These are phyloP conservation scores for Odocoileus virginianus DNA, from an alignment of 2,113 vertebrate species.

Conservation along the genomic window DNA sequence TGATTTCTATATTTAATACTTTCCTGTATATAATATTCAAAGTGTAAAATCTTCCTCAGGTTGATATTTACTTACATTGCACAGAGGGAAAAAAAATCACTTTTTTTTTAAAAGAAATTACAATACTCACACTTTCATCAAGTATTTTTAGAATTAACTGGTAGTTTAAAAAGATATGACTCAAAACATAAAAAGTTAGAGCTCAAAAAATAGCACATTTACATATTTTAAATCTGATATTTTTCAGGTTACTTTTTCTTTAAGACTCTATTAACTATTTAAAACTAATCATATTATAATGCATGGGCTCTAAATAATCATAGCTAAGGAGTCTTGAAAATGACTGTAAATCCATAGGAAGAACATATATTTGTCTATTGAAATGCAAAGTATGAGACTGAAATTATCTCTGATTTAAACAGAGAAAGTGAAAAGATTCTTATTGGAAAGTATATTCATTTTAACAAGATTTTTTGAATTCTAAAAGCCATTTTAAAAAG, in stretches of 20 bases:
- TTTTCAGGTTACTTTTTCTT: slow-evolving; percentile 3
- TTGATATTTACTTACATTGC: neutral
- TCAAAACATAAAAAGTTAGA: slow-evolving; percentile 22
- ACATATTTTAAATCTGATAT: neutral
- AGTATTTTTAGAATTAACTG: slow-evolving; percentile 6
- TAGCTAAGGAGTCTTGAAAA: slow-evolving; percentile 6
- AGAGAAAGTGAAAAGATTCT: slow-evolving; percentile 22
- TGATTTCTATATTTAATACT: slow-evolving; percentile 40
- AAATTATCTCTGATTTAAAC: slow-evolving; percentile 12
- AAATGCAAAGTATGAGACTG: neutral
- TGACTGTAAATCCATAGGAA: neutral
- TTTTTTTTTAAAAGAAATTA: slow-evolving; percentile 16
- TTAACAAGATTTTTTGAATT: neutral
- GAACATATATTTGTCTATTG: neutral
- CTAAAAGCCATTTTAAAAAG: slow-evolving; percentile 33
- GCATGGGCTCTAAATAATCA: neutral
- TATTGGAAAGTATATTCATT: neutral
- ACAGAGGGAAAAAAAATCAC: neutral
- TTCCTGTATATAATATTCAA: slow-evolving; percentile 16
- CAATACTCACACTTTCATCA: neutral
- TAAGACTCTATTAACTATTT: slow-evolving; percentile 9
- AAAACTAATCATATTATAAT: neutral
- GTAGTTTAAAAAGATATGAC: neutral
- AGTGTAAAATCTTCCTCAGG: neutral
- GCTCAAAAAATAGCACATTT: slow-evolving; percentile 13